Evolutionary conservation across 2,888 invertebrate species (phyloP).

Genomic region (Aricia artaxerxes): DNA sequence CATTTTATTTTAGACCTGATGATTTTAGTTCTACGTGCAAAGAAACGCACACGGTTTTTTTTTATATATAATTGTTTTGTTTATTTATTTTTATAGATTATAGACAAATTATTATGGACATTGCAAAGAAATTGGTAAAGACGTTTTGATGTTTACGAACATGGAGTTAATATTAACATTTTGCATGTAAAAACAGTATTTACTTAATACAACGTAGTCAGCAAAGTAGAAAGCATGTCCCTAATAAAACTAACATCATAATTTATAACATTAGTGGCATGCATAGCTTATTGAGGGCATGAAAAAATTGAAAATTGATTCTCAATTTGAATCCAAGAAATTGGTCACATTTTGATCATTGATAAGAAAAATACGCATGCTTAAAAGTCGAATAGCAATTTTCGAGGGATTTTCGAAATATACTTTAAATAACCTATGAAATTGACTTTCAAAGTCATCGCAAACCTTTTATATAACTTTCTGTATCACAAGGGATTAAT

Average conservation of each 20-base stretch:
- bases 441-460: no score
- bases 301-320: conserved; percentile 28
- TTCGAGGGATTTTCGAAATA: background rate
- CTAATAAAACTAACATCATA: conserved; percentile 49
- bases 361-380: background rate
- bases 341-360: no score
- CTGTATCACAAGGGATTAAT: background rate
- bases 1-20: background rate
- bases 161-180: conserved; percentile 36
- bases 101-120: conserved; percentile 26
- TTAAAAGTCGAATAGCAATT: background rate
- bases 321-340: background rate
- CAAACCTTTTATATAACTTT: background rate
- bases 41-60: background rate
- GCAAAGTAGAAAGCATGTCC: conserved; percentile 53
- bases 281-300: conserved; percentile 47
- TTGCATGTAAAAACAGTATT: conserved; percentile 36
- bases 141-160: conserved; percentile 37
- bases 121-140: conserved; percentile 40
- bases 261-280: conserved; percentile 54
- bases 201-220: background rate
- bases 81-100: conserved; percentile 32
- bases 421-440: no score
- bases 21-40: background rate
- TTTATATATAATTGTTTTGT: background rate